These are phyloP conservation scores for Mesocricetus auratus DNA, from an alignment of 2,113 vertebrate species.

Conservation along the genomic window DNA sequence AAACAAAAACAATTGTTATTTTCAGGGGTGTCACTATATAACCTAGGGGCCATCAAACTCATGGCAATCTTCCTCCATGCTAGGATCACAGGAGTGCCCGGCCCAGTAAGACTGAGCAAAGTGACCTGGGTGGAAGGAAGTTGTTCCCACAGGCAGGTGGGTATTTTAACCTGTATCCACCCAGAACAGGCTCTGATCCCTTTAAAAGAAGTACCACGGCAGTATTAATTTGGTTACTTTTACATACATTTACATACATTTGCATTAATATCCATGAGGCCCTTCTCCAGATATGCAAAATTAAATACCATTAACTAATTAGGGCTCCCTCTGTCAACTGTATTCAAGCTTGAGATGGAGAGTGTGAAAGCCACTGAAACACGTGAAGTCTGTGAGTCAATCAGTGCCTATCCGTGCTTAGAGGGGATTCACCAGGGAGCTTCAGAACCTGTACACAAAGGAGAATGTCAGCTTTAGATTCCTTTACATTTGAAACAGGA, in stretches of 20 bases:
- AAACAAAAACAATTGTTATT: background rate
- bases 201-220: background rate
- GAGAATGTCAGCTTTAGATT: background rate
- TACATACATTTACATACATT: slow-evolving; percentile 74
- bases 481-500: background rate
- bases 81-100: background rate
- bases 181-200: background rate
- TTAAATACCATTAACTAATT: slow-evolving; percentile 69
- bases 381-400: background rate
- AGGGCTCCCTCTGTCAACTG: slow-evolving; percentile 38
- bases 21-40: background rate
- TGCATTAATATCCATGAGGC: slow-evolving; percentile 58
- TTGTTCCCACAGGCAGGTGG: background rate
- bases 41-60: background rate
- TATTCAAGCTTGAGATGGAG: slow-evolving; percentile 28
- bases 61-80: background rate
- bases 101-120: background rate
- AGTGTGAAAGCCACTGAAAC: slow-evolving; percentile 14
- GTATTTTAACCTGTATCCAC: slow-evolving; percentile 20
- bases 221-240: slow-evolving; percentile 72
- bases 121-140: slow-evolving; percentile 48
- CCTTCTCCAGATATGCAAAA: slow-evolving; percentile 56
- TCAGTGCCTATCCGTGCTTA: background rate
- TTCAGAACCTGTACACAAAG: background rate
- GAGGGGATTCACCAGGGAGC: background rate